Base-by-base conservation (phyloP, 2,888 invertebrate species). In the Cacoxenus indagator region DNA sequence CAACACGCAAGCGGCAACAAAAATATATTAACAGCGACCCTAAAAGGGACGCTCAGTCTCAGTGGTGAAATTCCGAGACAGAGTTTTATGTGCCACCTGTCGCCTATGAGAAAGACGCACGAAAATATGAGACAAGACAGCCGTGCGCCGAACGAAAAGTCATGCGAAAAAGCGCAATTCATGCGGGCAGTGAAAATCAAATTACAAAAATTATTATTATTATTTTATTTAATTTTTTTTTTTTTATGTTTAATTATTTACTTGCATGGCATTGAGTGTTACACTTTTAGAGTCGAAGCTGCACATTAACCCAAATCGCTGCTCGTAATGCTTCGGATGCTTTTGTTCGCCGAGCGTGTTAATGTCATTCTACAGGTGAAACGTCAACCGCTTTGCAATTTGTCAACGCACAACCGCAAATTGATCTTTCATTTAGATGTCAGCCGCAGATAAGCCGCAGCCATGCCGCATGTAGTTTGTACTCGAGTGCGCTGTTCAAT, bases 21-120 rank as follows among this genome's bases (percentile, higher is more conserved):
- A 74, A 70, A 71, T 74, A 77, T 76, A 79, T 76, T 83, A 51
- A 22, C 9, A 51, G 22, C 4, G 22, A 22, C n/a, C n/a, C 19
- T 51, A 51, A 22, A 37, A 37, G 9, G 14, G 37, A 51, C 51
- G 22, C n/a, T n/a, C n/a, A 78, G 78, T 83, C 82, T 79, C 83
- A 31, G 70, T 75, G 81, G 83, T 77, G 70, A 76, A 81, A 85
- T 83, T 81, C 77, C 80, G 68, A 78, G 76, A 78, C 82, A 76
- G 70, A 73, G 77, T 79, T 86, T 84, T 83, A 84, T 82, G 79
- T 78, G 81, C 78, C 84, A 86, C 86, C 86, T 85, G 85, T 81
- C 82, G 81, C 70, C 76, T 55, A 70, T 67, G 14, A 68, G 1
- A 51, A 19, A 2, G 51, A 24, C 4, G 9, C 5, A 31, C 4